Base-by-base conservation (phyloP, 2,888 invertebrate species). In the Bursaphelenchus okinawaensis region DNA sequence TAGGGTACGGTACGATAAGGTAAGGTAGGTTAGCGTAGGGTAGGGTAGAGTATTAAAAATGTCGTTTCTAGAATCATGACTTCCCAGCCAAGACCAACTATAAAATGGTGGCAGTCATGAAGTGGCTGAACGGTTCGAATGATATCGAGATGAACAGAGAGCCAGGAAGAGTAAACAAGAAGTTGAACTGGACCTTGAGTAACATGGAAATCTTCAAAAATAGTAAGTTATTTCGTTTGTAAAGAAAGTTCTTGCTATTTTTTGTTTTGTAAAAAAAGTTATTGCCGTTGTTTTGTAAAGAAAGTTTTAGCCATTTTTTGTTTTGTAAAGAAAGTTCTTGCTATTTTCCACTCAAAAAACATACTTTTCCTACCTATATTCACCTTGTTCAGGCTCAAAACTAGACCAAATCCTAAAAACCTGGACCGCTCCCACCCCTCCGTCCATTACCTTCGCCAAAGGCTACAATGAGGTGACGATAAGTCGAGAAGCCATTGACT, bases 171-270 rank as follows among this genome's bases (percentile, higher is more conserved):
- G 20, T 58, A 8, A 23, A 29, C 40, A 50, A 56, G n/a, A 31
- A 31, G 12, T 20, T 56, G 12, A 26, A 55, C 12, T 65, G 67
- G 56, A 55, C 40, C 6, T 66, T 66, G 27, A 28, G 1, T 16
- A 65, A 29, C 9, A 27, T 63, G 63, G 65, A 63, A 2, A 19
- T 63, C 22, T 63, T 63, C 64, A 63, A 66, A 66, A 64, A 63
- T 24, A 20, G 63, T 62, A 24, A 40, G 65, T 9, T 24, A 65
- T 65, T 63, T n/a, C n/a, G n/a, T n/a, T n/a, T n/a, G n/a, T n/a
- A n/a, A n/a, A n/a, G n/a, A n/a, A n/a, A n/a, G n/a, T n/a, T n/a
- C n/a, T n/a, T n/a, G n/a, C n/a, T n/a, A n/a, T n/a, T n/a, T n/a
- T n/a, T n/a, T n/a, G n/a, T n/a, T n/a, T n/a, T n/a, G n/a, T n/a